Evolutionary conservation across 2,888 invertebrate genomes (phyloP).

Genomic region (Pediacus dermestoides): DNA sequence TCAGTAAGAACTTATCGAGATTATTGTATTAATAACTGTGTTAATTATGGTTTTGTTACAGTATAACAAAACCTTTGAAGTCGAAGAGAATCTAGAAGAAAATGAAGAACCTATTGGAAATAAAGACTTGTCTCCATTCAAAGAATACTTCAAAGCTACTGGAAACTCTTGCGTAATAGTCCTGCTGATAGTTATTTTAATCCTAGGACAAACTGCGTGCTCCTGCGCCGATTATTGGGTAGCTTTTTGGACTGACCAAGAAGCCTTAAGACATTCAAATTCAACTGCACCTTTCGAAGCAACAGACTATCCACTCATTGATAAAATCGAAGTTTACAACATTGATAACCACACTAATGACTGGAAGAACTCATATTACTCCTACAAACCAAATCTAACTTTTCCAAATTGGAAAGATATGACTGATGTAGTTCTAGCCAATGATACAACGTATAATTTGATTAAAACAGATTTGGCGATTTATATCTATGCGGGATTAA

Average conservation of each 20-base stretch:
- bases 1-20: too few species aligned
- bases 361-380: too few species aligned
- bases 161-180: constrained; percentile 29
- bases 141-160: constrained; percentile 38
- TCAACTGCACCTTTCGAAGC: neutral
- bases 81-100: constrained; percentile 19
- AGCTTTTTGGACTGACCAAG: constrained; percentile 41
- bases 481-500: constrained; percentile 56
- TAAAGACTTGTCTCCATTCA: constrained; percentile 28
- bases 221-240: constrained; percentile 42
- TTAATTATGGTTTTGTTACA: neutral
- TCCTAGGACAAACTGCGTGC: constrained; percentile 36
- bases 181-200: constrained; percentile 24
- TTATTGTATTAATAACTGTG: constrained; percentile 22
- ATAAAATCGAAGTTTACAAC: too few species aligned
- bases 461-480: constrained; percentile 30
- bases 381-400: too few species aligned
- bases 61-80: neutral
- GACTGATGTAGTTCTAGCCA: too few species aligned
- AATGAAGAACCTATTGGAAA: constrained; percentile 24
- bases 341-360: too few species aligned
- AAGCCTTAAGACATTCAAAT: constrained; percentile 28
- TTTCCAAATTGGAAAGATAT: too few species aligned
- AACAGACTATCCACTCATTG: too few species aligned
- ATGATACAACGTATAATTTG: constrained; percentile 15